A percentile compares a stretch with the other conserved stretches of the same genome.
phyloP scores from a whole-genome alignment of 2,888 invertebrate species.

The Silvanus unidentatus region DNA sequence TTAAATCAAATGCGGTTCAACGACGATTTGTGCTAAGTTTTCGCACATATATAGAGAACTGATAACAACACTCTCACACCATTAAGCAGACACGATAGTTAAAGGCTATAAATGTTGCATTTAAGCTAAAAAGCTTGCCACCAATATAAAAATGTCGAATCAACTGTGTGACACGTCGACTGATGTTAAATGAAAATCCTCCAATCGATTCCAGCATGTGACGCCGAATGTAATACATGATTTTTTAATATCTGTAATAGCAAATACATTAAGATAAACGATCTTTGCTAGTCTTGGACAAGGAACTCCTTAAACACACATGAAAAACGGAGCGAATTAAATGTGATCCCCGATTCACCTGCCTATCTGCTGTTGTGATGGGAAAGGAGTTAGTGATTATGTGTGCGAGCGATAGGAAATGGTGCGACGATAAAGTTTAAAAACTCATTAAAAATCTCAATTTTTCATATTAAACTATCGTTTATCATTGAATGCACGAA shows the following conservation, averaged over 20 bases:
- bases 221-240: no score
- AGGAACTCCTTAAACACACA: no score
- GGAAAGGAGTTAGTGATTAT: no score
- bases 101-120: slow-evolving; percentile 25
- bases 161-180: slow-evolving; percentile 8
- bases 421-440: slow-evolving; percentile 23
- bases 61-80: slow-evolving; percentile 40
- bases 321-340: no score
- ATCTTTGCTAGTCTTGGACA: no score
- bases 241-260: no score
- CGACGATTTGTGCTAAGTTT: slow-evolving; percentile 24
- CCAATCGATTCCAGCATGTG: no score
- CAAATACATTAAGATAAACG: no score
- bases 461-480: slow-evolving; percentile 43
- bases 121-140: slow-evolving; percentile 30
- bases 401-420: neutral
- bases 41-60: slow-evolving; percentile 25
- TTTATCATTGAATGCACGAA: slow-evolving; percentile 38
- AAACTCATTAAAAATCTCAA: slow-evolving; percentile 43
- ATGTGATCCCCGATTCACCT: no score
- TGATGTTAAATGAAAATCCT: neutral
- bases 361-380: no score
- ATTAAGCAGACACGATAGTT: slow-evolving; percentile 39
- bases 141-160: slow-evolving; percentile 27
- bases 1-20: slow-evolving; percentile 34